A percentile compares a stretch with the other conserved stretches of the same genome.
phyloP scores from a whole-genome alignment of 1,140 invertebrate species.

The Caenorhabditis latens region DNA sequence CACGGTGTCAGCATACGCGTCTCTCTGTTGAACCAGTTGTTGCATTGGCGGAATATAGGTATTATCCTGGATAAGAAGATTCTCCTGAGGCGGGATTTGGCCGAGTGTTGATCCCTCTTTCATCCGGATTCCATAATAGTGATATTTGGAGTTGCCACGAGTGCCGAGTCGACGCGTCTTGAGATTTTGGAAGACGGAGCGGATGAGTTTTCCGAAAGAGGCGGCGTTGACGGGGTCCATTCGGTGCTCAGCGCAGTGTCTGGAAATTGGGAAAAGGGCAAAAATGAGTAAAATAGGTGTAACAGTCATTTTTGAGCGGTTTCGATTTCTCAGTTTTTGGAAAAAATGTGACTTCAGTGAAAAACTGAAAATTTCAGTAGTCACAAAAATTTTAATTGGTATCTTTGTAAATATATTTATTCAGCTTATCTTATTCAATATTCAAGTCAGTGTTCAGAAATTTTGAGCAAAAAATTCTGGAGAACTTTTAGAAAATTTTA shows the following conservation, averaged over 20 bases:
- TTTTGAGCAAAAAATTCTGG: too few species aligned
- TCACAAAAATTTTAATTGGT: too few species aligned
- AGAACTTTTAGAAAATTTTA: too few species aligned
- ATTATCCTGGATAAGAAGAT: constrained; percentile 82
- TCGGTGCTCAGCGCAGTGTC: constrained; percentile 88
- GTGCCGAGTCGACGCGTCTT: constrained; percentile 93
- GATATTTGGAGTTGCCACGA: constrained; percentile 97
- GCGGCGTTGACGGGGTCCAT: constrained; percentile 98
- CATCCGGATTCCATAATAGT: constrained; percentile 98
- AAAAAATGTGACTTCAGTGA: too few species aligned
- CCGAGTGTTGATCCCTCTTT: constrained; percentile 83
- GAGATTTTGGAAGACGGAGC: constrained; percentile 95
- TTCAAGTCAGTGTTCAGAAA: too few species aligned
- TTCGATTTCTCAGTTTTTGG: too few species aligned
- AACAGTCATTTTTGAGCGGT: too few species aligned
- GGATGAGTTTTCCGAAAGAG: constrained; percentile 97
- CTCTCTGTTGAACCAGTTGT: constrained; percentile 78
- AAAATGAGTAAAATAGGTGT: too few species aligned
- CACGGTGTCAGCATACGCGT: constrained; percentile 76
- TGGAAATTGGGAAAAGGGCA: neutral
- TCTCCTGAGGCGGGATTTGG: constrained; percentile 82
- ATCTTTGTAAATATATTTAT: too few species aligned
- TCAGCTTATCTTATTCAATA: too few species aligned
- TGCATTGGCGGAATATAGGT: constrained; percentile 79
- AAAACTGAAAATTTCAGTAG: too few species aligned